Conservation (phyloP, 1,140 invertebrate species). For the Sminthurides bifidus region DNA sequence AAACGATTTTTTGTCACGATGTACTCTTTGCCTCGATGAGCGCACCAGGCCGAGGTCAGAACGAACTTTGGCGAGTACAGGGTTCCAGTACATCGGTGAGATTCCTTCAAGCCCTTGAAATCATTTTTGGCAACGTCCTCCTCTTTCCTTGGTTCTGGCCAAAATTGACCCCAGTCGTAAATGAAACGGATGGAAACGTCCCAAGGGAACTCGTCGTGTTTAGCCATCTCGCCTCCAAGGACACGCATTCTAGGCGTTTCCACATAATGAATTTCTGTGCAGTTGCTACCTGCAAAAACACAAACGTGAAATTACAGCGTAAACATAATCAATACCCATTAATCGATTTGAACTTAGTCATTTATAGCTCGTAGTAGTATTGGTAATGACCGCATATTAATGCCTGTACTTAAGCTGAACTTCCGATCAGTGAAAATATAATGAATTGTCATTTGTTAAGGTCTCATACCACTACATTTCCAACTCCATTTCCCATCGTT, state of each 20-base stretch:
- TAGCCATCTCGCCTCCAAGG: not conserved
- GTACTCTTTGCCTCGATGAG: not conserved
- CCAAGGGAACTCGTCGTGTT: not conserved
- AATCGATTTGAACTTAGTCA: no score
- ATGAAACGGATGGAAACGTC: constrained; percentile 3
- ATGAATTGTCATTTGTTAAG: not conserved
- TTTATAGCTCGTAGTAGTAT: no score
- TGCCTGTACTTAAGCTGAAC: not conserved
- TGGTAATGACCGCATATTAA: no score
- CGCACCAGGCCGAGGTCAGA: constrained; percentile 1
- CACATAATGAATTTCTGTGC: no score
- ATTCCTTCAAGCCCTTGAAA: constrained; percentile 1
- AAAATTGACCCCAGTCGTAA: constrained; percentile 7
- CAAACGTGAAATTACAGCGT: no score
- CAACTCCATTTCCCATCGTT: not conserved
- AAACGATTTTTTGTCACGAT: constrained; percentile 1
- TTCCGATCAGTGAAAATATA: not conserved
- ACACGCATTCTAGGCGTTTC: not conserved
- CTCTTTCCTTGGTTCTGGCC: not conserved
- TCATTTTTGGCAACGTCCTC: not conserved
- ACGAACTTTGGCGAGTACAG: not conserved
- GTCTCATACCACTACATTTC: not conserved
- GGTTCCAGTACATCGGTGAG: constrained; percentile 1
- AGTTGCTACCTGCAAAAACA: no score
- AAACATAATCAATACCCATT: no score